Conservation (phyloP, 2,113 vertebrate genomes). For the Aepyceros melampus region DNA sequence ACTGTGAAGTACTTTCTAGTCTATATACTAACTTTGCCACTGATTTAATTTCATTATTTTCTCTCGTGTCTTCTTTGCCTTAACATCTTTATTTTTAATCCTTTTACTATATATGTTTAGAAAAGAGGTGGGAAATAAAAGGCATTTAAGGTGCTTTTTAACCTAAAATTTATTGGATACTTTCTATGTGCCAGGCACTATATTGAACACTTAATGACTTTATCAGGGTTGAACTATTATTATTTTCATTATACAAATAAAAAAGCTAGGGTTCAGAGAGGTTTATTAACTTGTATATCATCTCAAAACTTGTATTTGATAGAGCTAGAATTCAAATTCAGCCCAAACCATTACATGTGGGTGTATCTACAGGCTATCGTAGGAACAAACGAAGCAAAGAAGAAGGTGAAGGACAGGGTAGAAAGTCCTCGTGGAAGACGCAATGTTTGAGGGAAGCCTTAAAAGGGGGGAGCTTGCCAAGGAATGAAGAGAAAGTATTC, state of each 20-base stretch:
- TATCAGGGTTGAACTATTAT: neutral
- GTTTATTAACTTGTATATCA: neutral
- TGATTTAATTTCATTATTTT: slow-evolving; percentile 18
- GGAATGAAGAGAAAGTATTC: neutral
- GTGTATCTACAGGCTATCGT: neutral
- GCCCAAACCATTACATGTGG: neutral
- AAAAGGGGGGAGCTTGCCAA: neutral
- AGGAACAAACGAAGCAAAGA: neutral
- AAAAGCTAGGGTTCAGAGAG: neutral
- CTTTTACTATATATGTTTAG: neutral
- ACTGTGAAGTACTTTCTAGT: neutral
- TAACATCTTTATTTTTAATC: slow-evolving; percentile 22
- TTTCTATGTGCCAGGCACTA: neutral
- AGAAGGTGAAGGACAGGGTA: neutral
- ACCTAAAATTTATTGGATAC: neutral
- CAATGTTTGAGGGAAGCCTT: neutral
- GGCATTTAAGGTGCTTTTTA: neutral
- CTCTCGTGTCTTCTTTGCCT: slow-evolving; percentile 4
- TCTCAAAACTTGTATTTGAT: neutral
- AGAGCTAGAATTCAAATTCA: neutral
- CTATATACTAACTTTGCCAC: neutral
- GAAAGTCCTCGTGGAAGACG: neutral
- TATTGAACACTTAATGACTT: neutral
- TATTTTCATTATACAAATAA: neutral
- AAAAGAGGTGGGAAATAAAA: neutral